Evolutionary conservation across 2,888 invertebrate genomes (phyloP).

Genomic region (Lagria hirta): DNA sequence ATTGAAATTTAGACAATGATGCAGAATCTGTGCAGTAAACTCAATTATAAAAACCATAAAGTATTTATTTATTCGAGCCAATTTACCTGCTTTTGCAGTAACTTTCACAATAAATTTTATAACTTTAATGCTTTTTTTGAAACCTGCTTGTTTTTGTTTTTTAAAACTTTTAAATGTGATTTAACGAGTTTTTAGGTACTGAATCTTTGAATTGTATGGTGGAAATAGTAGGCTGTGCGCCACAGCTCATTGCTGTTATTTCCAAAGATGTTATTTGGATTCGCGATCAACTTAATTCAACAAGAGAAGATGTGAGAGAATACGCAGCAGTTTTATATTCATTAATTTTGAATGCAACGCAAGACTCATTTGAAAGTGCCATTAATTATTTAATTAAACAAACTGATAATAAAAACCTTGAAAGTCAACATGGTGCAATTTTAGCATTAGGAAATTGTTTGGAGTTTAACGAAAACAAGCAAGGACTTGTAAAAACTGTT

Average conservation of each 20-base stretch:
- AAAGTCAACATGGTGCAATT: conserved; percentile 77
- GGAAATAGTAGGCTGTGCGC: conserved; percentile 82
- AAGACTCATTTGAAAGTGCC: conserved; percentile 60
- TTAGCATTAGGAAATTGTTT: conserved; percentile 71
- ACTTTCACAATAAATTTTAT: conserved; percentile 6
- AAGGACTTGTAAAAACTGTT: conserved; percentile 63
- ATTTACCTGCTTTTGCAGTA: too few species aligned
- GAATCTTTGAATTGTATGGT: conserved; percentile 74
- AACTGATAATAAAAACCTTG: conserved; percentile 63
- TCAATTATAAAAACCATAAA: too few species aligned
- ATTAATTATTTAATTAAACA: conserved; percentile 61
- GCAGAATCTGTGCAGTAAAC: too few species aligned
- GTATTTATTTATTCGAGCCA: too few species aligned
- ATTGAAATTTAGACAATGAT: too few species aligned
- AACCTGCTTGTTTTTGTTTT: neutral
- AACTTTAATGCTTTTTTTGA: conserved; percentile 5
- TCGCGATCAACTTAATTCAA: conserved; percentile 62
- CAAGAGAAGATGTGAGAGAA: conserved; percentile 76
- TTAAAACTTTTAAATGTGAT: neutral
- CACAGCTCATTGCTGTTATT: conserved; percentile 68
- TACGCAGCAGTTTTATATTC: conserved; percentile 75
- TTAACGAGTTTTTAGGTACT: conserved; percentile 35
- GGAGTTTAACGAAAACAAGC: conserved; percentile 65
- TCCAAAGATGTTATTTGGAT: conserved; percentile 66
- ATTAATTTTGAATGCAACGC: conserved; percentile 61